A percentile compares a stretch with the other conserved stretches of the same genome.
Evolutionary conservation across 2,113 vertebrate genomes (phyloP).

Genomic region (Platichthys stellatus): DNA sequence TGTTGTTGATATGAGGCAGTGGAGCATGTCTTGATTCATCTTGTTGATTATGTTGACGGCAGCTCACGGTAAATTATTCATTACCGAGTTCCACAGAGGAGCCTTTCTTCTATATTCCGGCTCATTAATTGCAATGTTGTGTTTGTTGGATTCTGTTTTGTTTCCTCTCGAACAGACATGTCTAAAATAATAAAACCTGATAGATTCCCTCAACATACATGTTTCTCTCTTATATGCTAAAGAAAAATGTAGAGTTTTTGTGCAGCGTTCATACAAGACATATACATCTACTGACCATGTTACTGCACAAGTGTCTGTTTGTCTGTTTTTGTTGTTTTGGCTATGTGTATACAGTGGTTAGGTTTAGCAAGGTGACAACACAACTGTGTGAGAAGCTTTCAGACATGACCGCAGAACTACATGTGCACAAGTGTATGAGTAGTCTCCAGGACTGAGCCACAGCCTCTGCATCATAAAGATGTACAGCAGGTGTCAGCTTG

Average conservation of each 20-base stretch:
- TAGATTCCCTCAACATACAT: too few relatives aligned
- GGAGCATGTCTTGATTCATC: neutral
- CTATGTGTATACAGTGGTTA: neutral
- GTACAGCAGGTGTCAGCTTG: constrained; percentile 7
- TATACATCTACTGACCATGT: too few relatives aligned
- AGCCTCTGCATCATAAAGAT: constrained; percentile 1
- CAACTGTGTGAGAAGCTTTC: constrained; percentile 7
- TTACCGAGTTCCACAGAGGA: neutral
- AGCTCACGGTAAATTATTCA: neutral
- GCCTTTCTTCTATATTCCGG: constrained; percentile 10
- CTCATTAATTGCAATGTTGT: constrained; percentile 1
- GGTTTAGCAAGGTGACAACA: neutral
- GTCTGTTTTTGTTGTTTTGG: constrained; percentile 10
- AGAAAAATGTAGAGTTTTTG: neutral
- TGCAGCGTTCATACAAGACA: too few relatives aligned
- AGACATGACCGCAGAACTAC: neutral
- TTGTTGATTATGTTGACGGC: neutral
- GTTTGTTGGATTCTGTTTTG: neutral
- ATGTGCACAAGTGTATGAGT: neutral
- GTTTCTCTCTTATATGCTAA: neutral
- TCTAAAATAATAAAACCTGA: neutral
- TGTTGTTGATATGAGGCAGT: neutral
- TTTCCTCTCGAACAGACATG: neutral
- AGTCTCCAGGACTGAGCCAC: neutral
- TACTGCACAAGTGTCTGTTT: neutral